phyloP scores from a whole-genome alignment of 2,797 vertebrate species.

The Sebastes iracundus region DNA sequence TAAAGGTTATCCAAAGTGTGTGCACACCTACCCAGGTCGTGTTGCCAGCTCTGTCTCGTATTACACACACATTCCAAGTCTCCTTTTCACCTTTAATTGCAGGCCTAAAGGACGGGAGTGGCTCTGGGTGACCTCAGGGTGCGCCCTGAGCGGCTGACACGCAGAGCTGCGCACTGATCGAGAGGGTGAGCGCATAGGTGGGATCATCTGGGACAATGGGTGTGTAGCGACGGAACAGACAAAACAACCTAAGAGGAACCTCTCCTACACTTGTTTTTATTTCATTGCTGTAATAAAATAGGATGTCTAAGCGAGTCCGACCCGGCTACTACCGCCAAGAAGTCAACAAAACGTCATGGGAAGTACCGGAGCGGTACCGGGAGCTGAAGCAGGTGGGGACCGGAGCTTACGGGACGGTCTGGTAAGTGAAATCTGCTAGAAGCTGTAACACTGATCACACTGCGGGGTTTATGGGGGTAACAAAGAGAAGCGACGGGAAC shows the following conservation, averaged over 20 bases:
- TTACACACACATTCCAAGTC: constrained; percentile 10
- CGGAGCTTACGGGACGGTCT: constrained; percentile 94
- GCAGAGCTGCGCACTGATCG: constrained; percentile 54
- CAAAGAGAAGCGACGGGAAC: constrained; percentile 34
- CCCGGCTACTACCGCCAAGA: constrained; percentile 89
- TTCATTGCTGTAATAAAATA: background rate
- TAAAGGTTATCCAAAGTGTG: background rate
- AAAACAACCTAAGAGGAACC: background rate
- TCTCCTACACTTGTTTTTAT: background rate
- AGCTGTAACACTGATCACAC: background rate
- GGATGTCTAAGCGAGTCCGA: constrained; percentile 84
- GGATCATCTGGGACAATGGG: constrained; percentile 68
- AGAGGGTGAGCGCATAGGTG: constrained; percentile 58
- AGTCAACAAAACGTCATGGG: constrained; percentile 93
- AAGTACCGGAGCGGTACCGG: constrained; percentile 90
- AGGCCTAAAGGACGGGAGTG: constrained; percentile 59
- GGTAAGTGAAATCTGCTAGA: constrained; percentile 83
- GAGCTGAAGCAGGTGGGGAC: constrained; percentile 92
- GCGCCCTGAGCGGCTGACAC: constrained; percentile 58
- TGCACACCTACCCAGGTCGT: background rate
- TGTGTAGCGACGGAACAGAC: constrained; percentile 55
- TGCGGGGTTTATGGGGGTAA: background rate
- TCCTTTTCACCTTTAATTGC: constrained; percentile 45
- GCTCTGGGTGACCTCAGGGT: constrained; percentile 68
- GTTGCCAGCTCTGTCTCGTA: background rate